Evolutionary conservation across 2,888 invertebrate species (phyloP).

Genomic region (Fragum whitleyi): DNA sequence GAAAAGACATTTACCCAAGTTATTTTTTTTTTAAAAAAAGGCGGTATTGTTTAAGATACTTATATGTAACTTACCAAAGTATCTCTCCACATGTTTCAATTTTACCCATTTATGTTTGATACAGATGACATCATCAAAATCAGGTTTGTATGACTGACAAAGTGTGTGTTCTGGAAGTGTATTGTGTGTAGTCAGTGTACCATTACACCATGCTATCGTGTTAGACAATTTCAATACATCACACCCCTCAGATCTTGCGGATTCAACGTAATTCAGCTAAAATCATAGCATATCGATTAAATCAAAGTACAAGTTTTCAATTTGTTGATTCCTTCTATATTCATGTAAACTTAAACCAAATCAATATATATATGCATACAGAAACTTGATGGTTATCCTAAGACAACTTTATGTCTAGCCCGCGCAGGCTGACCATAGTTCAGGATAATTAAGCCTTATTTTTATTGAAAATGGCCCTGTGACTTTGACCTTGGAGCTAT

Average conservation of each 20-base stretch:
- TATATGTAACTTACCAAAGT: constrained; percentile 7
- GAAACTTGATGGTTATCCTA: not conserved
- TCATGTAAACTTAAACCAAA: not conserved
- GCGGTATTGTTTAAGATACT: too few species aligned
- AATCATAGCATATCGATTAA: constrained; percentile 6
- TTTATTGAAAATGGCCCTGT: too few species aligned
- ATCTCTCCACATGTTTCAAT: not conserved
- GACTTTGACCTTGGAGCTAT: too few species aligned
- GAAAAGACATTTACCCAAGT: too few species aligned
- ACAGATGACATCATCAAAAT: constrained; percentile 32
- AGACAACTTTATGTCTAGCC: not conserved
- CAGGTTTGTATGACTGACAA: constrained; percentile 44
- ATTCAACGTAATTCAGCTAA: constrained; percentile 15
- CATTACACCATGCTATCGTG: constrained; percentile 55
- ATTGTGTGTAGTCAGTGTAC: constrained; percentile 24
- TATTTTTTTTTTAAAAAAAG: too few species aligned
- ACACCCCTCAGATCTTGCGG: constrained; percentile 36
- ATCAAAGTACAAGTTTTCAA: not conserved
- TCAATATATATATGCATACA: not conserved
- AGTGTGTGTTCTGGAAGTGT: constrained; percentile 43
- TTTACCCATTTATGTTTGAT: constrained; percentile 42
- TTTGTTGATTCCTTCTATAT: not conserved
- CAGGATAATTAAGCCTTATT: too few species aligned
- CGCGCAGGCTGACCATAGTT: not conserved
- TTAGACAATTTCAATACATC: constrained; percentile 44